Evolutionary conservation across 2,888 invertebrate genomes (phyloP), one percentile per base, ranked within the genome.

Genomic region (Eugnorisma glareosa): DNA sequence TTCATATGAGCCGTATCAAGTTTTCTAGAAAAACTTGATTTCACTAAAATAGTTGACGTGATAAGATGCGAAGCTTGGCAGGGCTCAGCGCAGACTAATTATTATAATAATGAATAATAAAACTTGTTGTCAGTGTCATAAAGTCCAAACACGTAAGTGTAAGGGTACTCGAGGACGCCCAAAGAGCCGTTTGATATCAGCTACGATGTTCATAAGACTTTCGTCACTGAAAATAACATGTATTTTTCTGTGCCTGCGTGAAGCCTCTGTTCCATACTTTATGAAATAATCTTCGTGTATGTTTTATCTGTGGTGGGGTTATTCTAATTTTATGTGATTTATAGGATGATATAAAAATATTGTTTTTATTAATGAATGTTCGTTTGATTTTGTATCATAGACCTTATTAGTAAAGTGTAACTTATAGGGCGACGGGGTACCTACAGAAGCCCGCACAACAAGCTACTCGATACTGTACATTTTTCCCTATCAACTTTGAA

Each of bases 251-350:
- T 54, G 40, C 31, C 31, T 73, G 1, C 31, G 37, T n/a, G 13
- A 71, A 54, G 13, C 48, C 7, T n/a, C 10, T 37, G n/a, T n/a
- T n/a, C 13, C 18, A 45, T 77, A n/a, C n/a, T n/a, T 18, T 37
- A 21, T 69, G 18, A 59, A 82, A 45, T 67, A 37, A 48, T 72
- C 54, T 79, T 37, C 57, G 21, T 45, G 10, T 40, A 71, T 67
- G 51, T 54, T 35, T 43, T 28, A 13, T 70, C 31, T 59, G 45
- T 85, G 82, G 57, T 84, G 51, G 64, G 64, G 51, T 85, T 69
- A 21, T 67, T 73, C 21, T 61, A 35, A 61, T 57, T 71, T 28
- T 68, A 35, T 51, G 51, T 73, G 45, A 54, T 67, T 67, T 73
- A 40, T 18, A 37, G 8, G 18, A 71, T 45, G 40, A 67, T 74